A percentile compares a stretch with the other conserved stretches of the same genome.
phyloP scores from a whole-genome alignment of 2,797 vertebrate genomes.

The Synaphobranchus kaupii region DNA sequence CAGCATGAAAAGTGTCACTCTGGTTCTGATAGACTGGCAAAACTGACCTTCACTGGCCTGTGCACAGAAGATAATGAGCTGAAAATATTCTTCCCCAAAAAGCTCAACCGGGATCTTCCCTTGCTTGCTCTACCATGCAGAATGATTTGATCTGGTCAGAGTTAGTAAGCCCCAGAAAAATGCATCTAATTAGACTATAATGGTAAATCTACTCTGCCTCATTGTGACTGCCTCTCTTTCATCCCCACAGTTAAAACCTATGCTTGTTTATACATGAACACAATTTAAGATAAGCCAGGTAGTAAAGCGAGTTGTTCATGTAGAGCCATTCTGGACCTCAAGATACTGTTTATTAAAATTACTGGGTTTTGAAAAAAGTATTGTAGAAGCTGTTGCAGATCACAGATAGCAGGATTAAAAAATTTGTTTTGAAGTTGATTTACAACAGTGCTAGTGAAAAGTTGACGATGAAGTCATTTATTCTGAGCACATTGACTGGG shows the following conservation, averaged over 20 bases:
- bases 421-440: background rate
- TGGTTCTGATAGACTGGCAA: constrained; percentile 1
- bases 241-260: background rate
- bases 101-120: constrained; percentile 17
- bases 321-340: background rate
- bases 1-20: background rate
- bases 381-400: background rate
- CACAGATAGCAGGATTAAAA: background rate
- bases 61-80: background rate
- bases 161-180: background rate
- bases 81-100: constrained; percentile 22
- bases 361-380: background rate
- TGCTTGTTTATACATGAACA: background rate
- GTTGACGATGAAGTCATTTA: constrained; percentile 7
- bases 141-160: constrained; percentile 21
- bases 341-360: constrained; percentile 1
- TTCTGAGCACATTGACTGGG: background rate
- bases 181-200: constrained; percentile 10
- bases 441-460: background rate
- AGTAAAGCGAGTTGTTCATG: background rate
- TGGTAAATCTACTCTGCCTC: background rate
- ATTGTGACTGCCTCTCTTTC: constrained; percentile 10
- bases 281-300: constrained; percentile 10
- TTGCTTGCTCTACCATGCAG: constrained; percentile 4
- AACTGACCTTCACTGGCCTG: background rate